A percentile compares a stretch with the other conserved stretches of the same genome.
phyloP scores from a whole-genome alignment of 2,797 vertebrate genomes.

The Pseudomugil tenellus region DNA sequence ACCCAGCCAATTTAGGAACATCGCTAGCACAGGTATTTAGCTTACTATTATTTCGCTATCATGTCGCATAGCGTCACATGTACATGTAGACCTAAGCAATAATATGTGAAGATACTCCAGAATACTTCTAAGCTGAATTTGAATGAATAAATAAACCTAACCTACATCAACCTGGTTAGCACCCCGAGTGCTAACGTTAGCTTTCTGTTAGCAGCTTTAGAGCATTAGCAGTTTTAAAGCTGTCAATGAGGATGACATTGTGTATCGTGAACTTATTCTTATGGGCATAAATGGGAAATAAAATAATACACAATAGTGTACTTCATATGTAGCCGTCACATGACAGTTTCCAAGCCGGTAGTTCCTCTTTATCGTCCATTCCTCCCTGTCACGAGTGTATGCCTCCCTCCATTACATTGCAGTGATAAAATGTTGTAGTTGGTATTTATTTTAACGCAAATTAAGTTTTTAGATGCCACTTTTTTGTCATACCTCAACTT shows the following conservation, averaged over 20 bases:
- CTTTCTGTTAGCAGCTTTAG: conserved; percentile 18
- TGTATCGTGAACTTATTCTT: not conserved
- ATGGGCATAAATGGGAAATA: too few relatives aligned
- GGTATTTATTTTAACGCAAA: not conserved
- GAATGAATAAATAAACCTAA: accelerated
- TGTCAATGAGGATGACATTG: not conserved
- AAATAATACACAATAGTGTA: too few relatives aligned
- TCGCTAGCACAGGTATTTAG: conserved; percentile 29
- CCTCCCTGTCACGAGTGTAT: conserved; percentile 61
- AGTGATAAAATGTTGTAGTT: not conserved
- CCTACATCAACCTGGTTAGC: not conserved
- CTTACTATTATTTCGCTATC: not conserved
- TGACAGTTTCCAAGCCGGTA: conserved; percentile 37
- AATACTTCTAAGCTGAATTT: accelerated
- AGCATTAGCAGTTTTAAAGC: not conserved
- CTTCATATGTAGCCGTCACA: conserved; percentile 43
- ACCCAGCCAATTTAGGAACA: conserved; percentile 2
- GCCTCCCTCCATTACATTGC: not conserved
- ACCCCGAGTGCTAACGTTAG: not conserved
- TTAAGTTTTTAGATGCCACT: not conserved
- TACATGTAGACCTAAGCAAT: accelerated
- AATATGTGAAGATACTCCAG: too few relatives aligned
- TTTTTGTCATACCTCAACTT: too few relatives aligned
- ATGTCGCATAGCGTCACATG: accelerated
- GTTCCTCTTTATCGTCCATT: conserved; percentile 52